These are phyloP conservation scores for Meloe dianella DNA, from an alignment of 2,888 invertebrate species.

Conservation along the genomic window DNA sequence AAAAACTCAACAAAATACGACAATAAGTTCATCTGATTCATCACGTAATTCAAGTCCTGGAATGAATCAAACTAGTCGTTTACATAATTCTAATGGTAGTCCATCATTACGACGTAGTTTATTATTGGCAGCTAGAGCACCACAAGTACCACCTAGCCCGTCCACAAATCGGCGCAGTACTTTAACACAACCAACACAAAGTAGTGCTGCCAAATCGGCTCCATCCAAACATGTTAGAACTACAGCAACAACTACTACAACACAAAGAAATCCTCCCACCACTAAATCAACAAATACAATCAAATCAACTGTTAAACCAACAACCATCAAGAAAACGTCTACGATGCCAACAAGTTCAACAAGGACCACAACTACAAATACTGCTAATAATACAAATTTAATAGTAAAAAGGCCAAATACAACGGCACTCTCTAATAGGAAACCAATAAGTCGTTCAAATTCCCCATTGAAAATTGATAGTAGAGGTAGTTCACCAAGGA, in stretches of 20 bases:
- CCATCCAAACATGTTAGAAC: constrained; percentile 42
- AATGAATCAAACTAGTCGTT: constrained; percentile 45
- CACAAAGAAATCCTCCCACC: constrained; percentile 27
- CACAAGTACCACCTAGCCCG: constrained; percentile 62
- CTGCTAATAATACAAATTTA: constrained; percentile 11
- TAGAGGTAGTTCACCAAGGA: constrained; percentile 46
- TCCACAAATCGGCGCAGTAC: constrained; percentile 60
- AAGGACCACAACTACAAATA: not conserved
- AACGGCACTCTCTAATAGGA: constrained; percentile 14
- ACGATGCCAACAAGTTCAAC: constrained; percentile 11
- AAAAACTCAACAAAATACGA: constrained; percentile 56
- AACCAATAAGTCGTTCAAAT: constrained; percentile 41
- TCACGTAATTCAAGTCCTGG: constrained; percentile 74
- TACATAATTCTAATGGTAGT: constrained; percentile 46
- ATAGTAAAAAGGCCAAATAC: constrained; percentile 16
- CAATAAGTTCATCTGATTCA: constrained; percentile 62
- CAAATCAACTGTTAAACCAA: constrained; percentile 20
- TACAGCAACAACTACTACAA: constrained; percentile 22
- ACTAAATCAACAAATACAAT: constrained; percentile 18
- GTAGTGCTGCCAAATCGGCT: constrained; percentile 66
- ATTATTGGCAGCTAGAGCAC: constrained; percentile 62
- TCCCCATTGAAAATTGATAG: constrained; percentile 47
- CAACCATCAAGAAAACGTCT: constrained; percentile 26
- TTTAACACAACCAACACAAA: constrained; percentile 65
- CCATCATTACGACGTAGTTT: constrained; percentile 62